phyloP scores from a whole-genome alignment of 2,888 invertebrate genomes.

The Chironomus riparius region DNA sequence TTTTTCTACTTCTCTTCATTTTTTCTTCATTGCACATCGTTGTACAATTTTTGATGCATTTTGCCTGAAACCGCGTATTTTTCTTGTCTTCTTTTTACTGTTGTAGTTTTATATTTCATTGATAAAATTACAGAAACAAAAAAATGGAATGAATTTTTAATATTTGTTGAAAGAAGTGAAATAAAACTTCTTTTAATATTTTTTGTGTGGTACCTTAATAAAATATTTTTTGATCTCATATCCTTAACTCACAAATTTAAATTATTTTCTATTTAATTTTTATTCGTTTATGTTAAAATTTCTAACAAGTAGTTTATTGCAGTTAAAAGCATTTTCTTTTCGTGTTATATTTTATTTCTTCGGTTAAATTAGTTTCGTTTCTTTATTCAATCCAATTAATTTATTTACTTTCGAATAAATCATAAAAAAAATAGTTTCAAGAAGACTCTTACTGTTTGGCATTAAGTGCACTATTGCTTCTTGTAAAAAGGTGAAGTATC shows the following conservation, averaged over 20 bases:
- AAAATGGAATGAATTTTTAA: not conserved
- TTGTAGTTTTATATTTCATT: not conserved
- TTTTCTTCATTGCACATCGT: not conserved
- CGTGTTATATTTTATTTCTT: not conserved
- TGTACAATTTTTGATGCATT: not conserved
- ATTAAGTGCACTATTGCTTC: conserved; percentile 24
- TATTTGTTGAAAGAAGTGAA: too few relatives aligned
- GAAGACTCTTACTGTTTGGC: not conserved
- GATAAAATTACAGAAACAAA: not conserved
- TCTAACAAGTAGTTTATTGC: not conserved
- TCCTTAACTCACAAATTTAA: too few relatives aligned
- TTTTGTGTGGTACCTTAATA: too few relatives aligned
- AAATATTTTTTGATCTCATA: too few relatives aligned
- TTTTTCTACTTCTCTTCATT: not conserved
- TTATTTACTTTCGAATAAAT: conserved; percentile 25
- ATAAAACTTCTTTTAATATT: too few relatives aligned
- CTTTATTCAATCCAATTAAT: conserved; percentile 16
- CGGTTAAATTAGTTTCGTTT: too few relatives aligned
- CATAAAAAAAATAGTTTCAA: conserved; percentile 20
- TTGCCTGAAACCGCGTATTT: not conserved
- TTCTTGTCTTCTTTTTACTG: not conserved
- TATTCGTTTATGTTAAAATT: not conserved
- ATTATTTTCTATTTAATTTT: not conserved
- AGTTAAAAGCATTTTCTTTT: not conserved
- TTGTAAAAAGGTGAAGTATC: conserved; percentile 13